A percentile compares a stretch with the other conserved stretches of the same genome.
phyloP scores from a whole-genome alignment of 2,797 vertebrate genomes.

The Lagorchestes hirsutus region DNA sequence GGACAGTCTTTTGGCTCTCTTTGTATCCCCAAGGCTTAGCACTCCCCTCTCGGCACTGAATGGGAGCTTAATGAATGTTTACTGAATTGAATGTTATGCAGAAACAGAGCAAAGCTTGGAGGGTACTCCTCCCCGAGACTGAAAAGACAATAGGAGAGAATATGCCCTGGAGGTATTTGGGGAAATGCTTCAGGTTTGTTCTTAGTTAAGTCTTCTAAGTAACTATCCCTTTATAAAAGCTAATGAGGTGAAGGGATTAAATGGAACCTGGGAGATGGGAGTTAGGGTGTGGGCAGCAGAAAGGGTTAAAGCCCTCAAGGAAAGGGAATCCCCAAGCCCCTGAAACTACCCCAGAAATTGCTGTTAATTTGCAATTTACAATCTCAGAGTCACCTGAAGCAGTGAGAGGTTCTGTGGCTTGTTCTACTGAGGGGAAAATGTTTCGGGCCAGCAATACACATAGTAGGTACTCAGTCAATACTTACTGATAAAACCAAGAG shows the following conservation, averaged over 20 bases:
- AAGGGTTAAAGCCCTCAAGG: not conserved
- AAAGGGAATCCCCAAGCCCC: not conserved
- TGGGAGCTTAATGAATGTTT: not conserved
- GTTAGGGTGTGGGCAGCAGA: not conserved
- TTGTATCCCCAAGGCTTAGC: not conserved
- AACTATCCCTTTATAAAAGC: not conserved
- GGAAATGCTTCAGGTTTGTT: not conserved
- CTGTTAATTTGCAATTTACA: not conserved
- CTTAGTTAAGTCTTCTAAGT: not conserved
- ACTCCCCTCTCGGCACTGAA: not conserved
- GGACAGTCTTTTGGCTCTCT: not conserved
- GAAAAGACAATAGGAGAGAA: not conserved
- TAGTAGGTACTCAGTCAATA: constrained; percentile 13
- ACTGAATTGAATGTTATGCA: not conserved
- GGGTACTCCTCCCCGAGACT: fast-evolving
- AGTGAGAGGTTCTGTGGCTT: not conserved
- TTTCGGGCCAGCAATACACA: not conserved
- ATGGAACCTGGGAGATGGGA: not conserved
- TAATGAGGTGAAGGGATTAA: not conserved
- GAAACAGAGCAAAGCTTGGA: not conserved
- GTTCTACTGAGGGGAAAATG: not conserved
- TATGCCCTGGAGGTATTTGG: not conserved
- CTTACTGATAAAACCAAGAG: constrained; percentile 13
- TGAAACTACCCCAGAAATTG: not conserved
- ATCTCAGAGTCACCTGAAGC: not conserved